Percentiles rank a stretch among this genome's conserved stretches.
phyloP scores from a whole-genome alignment of 2,797 vertebrate species.

The Premnoplex brunnescens region DNA sequence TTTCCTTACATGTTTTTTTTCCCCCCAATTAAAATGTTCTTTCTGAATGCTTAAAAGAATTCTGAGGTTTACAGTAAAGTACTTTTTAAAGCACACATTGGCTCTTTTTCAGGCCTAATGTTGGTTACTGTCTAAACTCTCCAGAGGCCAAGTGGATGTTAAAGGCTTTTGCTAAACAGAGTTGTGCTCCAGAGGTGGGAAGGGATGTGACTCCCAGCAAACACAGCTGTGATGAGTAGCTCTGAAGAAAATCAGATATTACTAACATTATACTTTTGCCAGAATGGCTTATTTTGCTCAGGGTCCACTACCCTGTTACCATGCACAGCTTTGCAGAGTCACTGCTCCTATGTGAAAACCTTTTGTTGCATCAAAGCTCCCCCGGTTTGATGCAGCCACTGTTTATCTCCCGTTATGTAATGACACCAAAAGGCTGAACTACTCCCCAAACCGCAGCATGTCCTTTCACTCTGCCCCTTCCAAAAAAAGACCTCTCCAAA shows the following conservation, averaged over 20 bases:
- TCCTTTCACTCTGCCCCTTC: neutral
- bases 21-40: neutral
- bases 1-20: neutral
- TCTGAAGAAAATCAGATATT: neutral
- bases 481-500: neutral
- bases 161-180: neutral
- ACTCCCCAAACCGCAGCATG: neutral
- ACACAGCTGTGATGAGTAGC: neutral
- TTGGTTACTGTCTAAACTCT: neutral
- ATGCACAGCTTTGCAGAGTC: neutral
- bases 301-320: neutral
- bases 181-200: neutral
- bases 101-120: neutral
- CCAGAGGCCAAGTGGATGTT: neutral
- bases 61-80: neutral
- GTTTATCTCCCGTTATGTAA: neutral
- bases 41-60: neutral
- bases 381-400: neutral
- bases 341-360: neutral
- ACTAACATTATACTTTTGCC: neutral
- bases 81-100: neutral
- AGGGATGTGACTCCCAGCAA: fast-evolving
- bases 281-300: neutral
- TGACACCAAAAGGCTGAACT: neutral
- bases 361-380: neutral